phyloP scores from a whole-genome alignment of 2,113 vertebrate genomes.

The Antennarius striatus region DNA sequence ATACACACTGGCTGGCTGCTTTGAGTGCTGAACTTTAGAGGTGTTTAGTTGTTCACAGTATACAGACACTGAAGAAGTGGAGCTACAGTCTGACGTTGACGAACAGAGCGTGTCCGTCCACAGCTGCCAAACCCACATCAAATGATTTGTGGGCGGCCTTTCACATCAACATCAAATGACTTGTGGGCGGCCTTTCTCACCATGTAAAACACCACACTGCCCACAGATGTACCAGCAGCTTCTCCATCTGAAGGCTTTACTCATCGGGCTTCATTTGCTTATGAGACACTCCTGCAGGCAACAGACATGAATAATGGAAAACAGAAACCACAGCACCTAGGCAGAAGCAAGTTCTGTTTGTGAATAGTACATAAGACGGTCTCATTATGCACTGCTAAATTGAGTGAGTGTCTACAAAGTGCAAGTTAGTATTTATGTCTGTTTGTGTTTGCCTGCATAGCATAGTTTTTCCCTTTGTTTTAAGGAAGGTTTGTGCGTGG shows the following conservation, averaged over 20 bases:
- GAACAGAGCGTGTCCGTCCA: not conserved
- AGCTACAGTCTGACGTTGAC: not conserved
- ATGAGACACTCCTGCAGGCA: slow-evolving; percentile 30
- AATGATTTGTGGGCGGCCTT: slow-evolving; percentile 17
- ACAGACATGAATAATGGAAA: slow-evolving; percentile 52
- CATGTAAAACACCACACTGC: slow-evolving; percentile 13
- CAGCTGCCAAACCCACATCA: not conserved
- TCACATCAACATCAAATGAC: slow-evolving; percentile 4
- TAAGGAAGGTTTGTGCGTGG: slow-evolving; percentile 44
- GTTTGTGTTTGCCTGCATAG: slow-evolving; percentile 4
- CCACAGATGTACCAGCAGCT: slow-evolving; percentile 10
- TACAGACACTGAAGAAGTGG: not conserved
- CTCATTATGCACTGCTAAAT: slow-evolving; percentile 45
- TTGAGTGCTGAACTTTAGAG: too few relatives aligned
- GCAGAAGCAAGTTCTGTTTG: not conserved
- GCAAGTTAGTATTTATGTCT: slow-evolving; percentile 17
- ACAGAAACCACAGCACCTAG: slow-evolving; percentile 29
- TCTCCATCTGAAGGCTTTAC: slow-evolving; percentile 28
- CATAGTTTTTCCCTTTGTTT: slow-evolving; percentile 54
- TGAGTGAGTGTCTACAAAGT: slow-evolving; percentile 24
- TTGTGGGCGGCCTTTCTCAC: slow-evolving; percentile 20
- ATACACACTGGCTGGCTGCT: too few relatives aligned
- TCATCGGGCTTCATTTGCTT: slow-evolving; percentile 47
- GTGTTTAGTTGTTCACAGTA: not conserved
- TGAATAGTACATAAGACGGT: slow-evolving; percentile 26